Percentiles rank a stretch among this genome's conserved stretches.
These are phyloP conservation scores for Helostoma temminkii DNA, from an alignment of 2,797 vertebrate genomes.

Conservation along the genomic window DNA sequence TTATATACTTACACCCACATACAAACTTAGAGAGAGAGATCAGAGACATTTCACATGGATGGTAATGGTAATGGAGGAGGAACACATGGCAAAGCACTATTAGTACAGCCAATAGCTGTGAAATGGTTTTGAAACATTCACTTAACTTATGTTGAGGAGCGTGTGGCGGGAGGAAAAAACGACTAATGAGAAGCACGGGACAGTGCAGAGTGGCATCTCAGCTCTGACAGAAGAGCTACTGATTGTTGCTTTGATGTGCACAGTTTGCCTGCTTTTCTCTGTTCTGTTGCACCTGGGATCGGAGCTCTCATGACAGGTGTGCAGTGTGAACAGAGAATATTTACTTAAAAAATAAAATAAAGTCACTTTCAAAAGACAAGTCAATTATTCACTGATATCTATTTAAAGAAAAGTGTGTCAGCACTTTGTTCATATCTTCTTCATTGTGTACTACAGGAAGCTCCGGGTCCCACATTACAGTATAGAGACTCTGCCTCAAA, in stretches of 20 bases:
- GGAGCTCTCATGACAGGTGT: constrained; percentile 58
- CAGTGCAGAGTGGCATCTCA: constrained; percentile 59
- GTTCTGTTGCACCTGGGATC: constrained; percentile 53
- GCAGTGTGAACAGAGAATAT: constrained; percentile 44
- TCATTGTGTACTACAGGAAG: constrained; percentile 9
- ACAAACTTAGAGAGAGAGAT: constrained; percentile 59
- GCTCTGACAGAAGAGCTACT: constrained; percentile 71
- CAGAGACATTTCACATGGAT: constrained; percentile 66
- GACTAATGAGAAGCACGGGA: constrained; percentile 46
- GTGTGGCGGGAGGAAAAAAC: constrained; percentile 62
- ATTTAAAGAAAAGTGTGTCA: constrained; percentile 43
- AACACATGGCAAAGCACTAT: constrained; percentile 63
- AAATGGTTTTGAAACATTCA: constrained; percentile 72
- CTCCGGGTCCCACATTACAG: constrained; percentile 4
- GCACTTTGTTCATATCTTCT: constrained; percentile 16
- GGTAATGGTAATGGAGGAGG: constrained; percentile 58
- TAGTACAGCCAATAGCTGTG: constrained; percentile 75
- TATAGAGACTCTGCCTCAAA: constrained; percentile 11
- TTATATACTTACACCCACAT: constrained; percentile 64
- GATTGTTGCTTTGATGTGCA: constrained; percentile 79
- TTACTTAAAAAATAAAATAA: constrained; percentile 33
- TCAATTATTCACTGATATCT: constrained; percentile 27
- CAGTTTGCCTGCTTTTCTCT: constrained; percentile 63
- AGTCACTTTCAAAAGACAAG: constrained; percentile 24
- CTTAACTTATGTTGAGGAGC: constrained; percentile 53